Evolutionary conservation across 2,888 invertebrate genomes (phyloP).

Genomic region (Mesorhabditis belari): DNA sequence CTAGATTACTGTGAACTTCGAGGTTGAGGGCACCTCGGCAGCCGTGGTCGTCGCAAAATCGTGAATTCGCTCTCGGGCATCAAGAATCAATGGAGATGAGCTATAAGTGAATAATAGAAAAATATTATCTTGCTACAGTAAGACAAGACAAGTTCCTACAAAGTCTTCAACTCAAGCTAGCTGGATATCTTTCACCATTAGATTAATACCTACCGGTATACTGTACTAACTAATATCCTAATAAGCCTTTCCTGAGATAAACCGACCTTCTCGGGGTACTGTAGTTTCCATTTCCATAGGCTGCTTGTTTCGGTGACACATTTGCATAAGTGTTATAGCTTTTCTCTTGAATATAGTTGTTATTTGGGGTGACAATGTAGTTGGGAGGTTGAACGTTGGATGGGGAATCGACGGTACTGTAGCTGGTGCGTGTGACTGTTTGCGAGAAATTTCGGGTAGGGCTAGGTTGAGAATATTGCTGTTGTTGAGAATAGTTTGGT

Average conservation of each 20-base stretch:
- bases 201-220: too few species aligned
- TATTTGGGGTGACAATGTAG: background rate
- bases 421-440: constrained; percentile 2
- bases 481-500: constrained; percentile 4
- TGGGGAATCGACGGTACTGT: background rate
- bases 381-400: background rate
- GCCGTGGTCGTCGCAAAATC: constrained; percentile 22
- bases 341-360: background rate
- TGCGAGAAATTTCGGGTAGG: constrained; percentile 14
- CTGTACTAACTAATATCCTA: too few species aligned
- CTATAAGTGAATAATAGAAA: too few species aligned
- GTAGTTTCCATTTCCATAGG: too few species aligned
- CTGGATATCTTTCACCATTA: too few species aligned
- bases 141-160: too few species aligned
- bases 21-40: background rate
- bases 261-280: too few species aligned
- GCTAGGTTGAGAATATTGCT: background rate
- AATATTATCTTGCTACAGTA: too few species aligned
- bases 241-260: too few species aligned
- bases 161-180: too few species aligned
- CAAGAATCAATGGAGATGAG: constrained; percentile 5
- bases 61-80: constrained; percentile 26
- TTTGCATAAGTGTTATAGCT: background rate
- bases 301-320: background rate
- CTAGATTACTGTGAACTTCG: background rate